These are phyloP conservation scores for Cryptosula pallasiana DNA, from an alignment of 2,888 invertebrate species.

Conservation along the genomic window DNA sequence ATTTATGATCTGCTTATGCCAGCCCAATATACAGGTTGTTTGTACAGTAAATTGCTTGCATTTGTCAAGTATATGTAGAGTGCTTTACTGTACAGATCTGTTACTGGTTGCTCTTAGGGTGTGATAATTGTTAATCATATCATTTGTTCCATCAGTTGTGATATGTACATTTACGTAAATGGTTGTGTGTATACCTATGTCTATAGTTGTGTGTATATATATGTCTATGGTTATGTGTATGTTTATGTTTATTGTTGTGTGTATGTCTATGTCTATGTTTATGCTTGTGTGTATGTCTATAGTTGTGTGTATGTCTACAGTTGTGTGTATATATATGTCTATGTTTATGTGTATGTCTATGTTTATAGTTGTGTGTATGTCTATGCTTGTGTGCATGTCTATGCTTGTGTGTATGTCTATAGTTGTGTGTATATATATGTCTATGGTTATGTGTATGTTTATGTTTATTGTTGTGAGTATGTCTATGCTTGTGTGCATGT, in stretches of 20 bases:
- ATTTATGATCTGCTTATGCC: too few relatives aligned
- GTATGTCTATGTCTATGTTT: neutral
- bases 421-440: neutral
- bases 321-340: neutral
- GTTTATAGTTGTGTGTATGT: neutral
- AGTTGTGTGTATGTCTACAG: neutral
- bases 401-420: neutral
- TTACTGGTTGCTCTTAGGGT: too few relatives aligned
- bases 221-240: neutral
- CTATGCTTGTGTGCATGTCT: neutral
- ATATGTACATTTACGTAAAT: neutral
- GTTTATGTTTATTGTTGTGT: neutral
- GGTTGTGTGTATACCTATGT: neutral
- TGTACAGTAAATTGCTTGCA: too few relatives aligned
- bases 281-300: neutral
- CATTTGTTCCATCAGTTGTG: too few relatives aligned
- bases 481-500: neutral
- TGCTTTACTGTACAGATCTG: too few relatives aligned
- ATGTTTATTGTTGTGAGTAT: neutral
- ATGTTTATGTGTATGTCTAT: neutral
- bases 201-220: neutral
- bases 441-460: neutral
- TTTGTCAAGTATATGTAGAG: too few relatives aligned
- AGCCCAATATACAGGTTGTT: too few relatives aligned
- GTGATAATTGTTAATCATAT: too few relatives aligned